Evolutionary conservation across 2,113 vertebrate genomes (phyloP).

Genomic region (Nothobranchius kuhntae): DNA sequence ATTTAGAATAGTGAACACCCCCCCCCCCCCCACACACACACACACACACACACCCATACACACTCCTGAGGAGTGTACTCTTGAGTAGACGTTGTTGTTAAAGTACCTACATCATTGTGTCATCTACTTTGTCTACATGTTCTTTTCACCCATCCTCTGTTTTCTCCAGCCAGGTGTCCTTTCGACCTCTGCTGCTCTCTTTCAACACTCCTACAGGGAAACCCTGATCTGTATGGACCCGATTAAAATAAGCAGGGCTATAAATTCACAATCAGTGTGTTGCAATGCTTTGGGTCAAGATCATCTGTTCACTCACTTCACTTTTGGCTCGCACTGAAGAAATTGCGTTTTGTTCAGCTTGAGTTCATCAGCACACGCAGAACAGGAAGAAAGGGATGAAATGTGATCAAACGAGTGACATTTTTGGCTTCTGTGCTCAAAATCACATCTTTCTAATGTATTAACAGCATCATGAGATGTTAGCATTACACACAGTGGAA

Average conservation of each 20-base stretch:
- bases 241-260: constrained; percentile 3
- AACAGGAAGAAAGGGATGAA: background rate
- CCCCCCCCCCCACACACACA: constrained; percentile 30
- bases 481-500: too few species aligned
- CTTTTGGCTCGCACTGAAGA: background rate
- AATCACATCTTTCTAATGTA: background rate
- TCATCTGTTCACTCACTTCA: background rate
- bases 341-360: background rate
- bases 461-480: too few species aligned
- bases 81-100: constrained; percentile 22
- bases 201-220: background rate
- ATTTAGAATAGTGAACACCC: constrained; percentile 44
- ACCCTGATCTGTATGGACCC: constrained; percentile 6
- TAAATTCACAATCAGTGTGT: constrained; percentile 3
- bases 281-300: background rate
- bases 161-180: constrained; percentile 1
- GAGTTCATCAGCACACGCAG: background rate
- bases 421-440: background rate
- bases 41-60: constrained; percentile 15
- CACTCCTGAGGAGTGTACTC: constrained; percentile 37
- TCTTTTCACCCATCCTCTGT: background rate
- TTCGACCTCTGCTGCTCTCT: background rate
- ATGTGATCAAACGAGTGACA: background rate
- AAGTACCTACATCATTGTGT: background rate
- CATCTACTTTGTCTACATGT: background rate